phyloP scores from a whole-genome alignment of 2,888 invertebrate genomes.

The Acrobasis repandana region DNA sequence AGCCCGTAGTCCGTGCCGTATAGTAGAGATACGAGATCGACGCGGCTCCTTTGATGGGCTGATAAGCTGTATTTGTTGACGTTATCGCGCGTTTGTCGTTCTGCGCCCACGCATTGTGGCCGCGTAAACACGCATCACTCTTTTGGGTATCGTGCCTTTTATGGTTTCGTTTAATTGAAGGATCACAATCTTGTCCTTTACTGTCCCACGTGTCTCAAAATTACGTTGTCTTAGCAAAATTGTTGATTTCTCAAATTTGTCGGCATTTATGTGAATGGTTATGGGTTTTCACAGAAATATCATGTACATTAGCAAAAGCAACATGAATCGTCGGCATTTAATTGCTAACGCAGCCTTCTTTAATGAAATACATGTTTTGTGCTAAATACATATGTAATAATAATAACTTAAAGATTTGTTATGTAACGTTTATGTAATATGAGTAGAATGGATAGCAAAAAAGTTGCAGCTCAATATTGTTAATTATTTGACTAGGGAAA shows the following conservation, averaged over 20 bases:
- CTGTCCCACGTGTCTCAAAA: background rate
- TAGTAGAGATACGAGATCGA: slow-evolving; percentile 45
- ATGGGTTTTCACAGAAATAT: slow-evolving; percentile 13
- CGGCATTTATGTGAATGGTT: background rate
- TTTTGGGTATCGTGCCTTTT: slow-evolving; percentile 16
- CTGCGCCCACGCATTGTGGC: slow-evolving; percentile 39
- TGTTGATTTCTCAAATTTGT: background rate
- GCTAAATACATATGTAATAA: background rate
- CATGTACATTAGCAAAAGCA: slow-evolving; percentile 4
- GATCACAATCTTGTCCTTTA: slow-evolving; percentile 8
- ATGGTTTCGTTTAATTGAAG: slow-evolving; percentile 6
- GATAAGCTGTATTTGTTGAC: slow-evolving; percentile 54
- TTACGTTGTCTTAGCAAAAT: background rate
- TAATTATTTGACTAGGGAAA: background rate
- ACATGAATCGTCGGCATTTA: background rate
- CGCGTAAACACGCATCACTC: slow-evolving; percentile 25
- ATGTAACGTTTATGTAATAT: slow-evolving; percentile 9
- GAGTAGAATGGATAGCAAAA: background rate
- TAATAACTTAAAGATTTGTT: slow-evolving; percentile 6
- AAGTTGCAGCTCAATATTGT: background rate
- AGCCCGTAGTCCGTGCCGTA: too few species aligned
- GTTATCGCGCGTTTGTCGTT: slow-evolving; percentile 51
- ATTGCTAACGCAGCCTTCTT: background rate
- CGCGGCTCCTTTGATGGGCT: slow-evolving; percentile 52
- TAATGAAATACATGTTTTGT: background rate